phyloP scores from a whole-genome alignment of 2,888 invertebrate species.

The Deroplatys truncata region DNA sequence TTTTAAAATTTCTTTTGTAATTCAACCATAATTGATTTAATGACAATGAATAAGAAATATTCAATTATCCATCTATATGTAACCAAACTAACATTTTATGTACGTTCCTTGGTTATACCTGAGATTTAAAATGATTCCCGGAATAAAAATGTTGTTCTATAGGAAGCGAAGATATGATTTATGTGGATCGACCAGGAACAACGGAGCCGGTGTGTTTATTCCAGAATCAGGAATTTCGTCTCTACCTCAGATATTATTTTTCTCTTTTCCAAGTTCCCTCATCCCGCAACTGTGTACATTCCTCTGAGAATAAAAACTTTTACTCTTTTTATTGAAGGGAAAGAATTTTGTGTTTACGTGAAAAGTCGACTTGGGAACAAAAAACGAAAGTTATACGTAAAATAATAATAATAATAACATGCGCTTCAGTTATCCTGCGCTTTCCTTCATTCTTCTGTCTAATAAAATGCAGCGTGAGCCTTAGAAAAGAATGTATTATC shows the following conservation, averaged over 20 bases:
- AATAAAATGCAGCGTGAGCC: too few species aligned
- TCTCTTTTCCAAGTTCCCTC: not conserved
- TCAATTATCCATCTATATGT: too few species aligned
- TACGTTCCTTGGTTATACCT: too few species aligned
- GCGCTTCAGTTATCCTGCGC: not conserved
- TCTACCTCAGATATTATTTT: not conserved
- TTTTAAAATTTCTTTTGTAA: too few species aligned
- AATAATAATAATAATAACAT: not conserved
- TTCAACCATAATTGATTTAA: too few species aligned
- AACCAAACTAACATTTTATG: too few species aligned
- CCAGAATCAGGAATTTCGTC: not conserved
- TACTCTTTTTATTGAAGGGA: not conserved
- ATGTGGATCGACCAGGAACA: not conserved
- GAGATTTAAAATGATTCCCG: too few species aligned
- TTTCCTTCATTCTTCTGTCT: too few species aligned
- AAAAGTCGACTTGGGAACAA: not conserved
- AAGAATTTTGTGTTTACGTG: not conserved
- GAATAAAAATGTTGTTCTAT: not conserved
- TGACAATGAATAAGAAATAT: too few species aligned
- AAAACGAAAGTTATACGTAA: not conserved
- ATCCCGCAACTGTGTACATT: not conserved
- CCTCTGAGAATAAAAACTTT: not conserved
- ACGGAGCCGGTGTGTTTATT: not conserved
- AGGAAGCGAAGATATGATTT: not conserved
- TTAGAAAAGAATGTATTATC: too few species aligned